phyloP scores from a whole-genome alignment of 2,113 vertebrate genomes.

The Theropithecus gelada region DNA sequence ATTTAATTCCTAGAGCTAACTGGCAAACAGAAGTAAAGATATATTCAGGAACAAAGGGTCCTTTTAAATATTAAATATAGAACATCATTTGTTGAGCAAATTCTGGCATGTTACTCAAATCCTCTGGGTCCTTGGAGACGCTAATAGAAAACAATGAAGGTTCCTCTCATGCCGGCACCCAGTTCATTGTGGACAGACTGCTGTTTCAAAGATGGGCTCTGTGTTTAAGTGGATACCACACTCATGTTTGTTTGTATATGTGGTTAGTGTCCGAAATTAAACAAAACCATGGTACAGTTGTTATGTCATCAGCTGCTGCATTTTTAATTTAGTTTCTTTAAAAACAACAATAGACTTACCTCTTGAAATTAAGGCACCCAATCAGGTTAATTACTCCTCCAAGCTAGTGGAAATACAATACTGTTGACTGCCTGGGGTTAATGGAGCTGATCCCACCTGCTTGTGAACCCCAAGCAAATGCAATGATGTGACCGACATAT shows the following conservation, averaged over 20 bases:
- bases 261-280: slow-evolving; percentile 2
- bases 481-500: not conserved
- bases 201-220: not conserved
- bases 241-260: not conserved
- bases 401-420: slow-evolving; percentile 69
- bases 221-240: not conserved
- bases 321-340: slow-evolving; percentile 66
- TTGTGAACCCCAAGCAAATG: slow-evolving; percentile 64
- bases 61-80: not conserved
- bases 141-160: not conserved
- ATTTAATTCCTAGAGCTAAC: not conserved
- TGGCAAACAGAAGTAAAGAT: not conserved
- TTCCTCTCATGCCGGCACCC: not conserved
- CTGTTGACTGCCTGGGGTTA: slow-evolving; percentile 57
- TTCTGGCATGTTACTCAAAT: not conserved
- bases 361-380: slow-evolving; percentile 75
- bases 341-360: slow-evolving; percentile 74
- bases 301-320: slow-evolving; percentile 56
- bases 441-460: slow-evolving; percentile 68
- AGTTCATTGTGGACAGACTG: not conserved
- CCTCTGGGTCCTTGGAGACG: not conserved
- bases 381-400: slow-evolving; percentile 75
- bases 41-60: not conserved
- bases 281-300: slow-evolving; percentile 33
- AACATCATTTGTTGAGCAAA: not conserved